These are phyloP conservation scores for Spicauda simplicius DNA, from an alignment of 2,888 invertebrate genomes.

Conservation along the genomic window DNA sequence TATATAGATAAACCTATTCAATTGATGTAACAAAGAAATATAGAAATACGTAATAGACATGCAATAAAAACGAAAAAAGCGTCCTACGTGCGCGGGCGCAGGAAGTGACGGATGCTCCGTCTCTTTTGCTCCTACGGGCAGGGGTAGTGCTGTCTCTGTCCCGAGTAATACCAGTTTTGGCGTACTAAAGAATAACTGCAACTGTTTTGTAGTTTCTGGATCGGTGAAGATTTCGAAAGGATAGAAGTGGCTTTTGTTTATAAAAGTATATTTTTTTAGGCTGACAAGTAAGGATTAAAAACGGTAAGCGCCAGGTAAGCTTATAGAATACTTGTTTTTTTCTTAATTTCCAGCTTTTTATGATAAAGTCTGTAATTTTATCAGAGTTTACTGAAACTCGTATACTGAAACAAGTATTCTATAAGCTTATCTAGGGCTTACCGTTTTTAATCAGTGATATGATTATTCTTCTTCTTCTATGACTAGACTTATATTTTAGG, in stretches of 20 bases:
- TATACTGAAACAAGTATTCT: no score
- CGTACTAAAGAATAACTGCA: constrained; percentile 57
- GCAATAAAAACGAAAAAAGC: constrained; percentile 53
- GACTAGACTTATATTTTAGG: no score
- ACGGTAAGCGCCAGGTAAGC: no score
- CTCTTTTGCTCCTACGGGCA: constrained; percentile 40
- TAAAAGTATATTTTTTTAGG: neutral
- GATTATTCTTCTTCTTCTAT: no score
- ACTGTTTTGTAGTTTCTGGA: constrained; percentile 48
- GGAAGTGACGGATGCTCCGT: constrained; percentile 51
- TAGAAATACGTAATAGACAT: constrained; percentile 48
- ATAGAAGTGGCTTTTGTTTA: constrained; percentile 26
- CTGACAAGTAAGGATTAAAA: neutral
- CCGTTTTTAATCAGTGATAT: no score
- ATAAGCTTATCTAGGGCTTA: no score
- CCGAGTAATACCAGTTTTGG: constrained; percentile 66
- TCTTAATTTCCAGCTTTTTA: no score
- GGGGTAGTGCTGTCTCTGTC: constrained; percentile 46
- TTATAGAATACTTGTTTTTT: no score
- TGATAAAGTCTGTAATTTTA: no score
- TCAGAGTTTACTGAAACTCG: no score
- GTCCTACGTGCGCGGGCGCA: constrained; percentile 53
- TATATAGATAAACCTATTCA: neutral
- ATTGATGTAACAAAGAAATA: constrained; percentile 19
- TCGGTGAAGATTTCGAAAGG: constrained; percentile 48